These are phyloP conservation scores for Acanthopagrus latus DNA, from an alignment of 2,797 vertebrate species.

Conservation along the genomic window DNA sequence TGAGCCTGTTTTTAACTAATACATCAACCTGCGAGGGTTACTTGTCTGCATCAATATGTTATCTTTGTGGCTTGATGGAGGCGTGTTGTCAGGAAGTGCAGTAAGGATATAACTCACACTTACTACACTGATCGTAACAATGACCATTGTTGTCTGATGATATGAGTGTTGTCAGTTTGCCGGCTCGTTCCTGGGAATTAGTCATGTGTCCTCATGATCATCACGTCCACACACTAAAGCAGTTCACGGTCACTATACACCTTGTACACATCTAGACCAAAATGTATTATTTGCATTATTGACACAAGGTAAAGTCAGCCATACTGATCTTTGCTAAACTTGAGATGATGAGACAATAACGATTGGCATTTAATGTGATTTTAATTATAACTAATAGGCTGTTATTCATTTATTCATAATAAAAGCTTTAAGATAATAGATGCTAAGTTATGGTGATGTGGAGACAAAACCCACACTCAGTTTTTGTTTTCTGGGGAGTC, in stretches of 20 bases:
- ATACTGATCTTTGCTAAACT: neutral
- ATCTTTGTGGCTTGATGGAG: neutral
- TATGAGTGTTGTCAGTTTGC: neutral
- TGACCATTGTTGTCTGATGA: neutral
- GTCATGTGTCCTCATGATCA: no score
- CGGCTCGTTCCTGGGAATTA: neutral
- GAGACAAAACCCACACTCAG: neutral
- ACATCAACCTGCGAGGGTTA: no score
- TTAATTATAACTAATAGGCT: no score
- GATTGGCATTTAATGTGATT: neutral
- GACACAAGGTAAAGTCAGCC: neutral
- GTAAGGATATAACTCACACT: neutral
- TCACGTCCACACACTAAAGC: neutral
- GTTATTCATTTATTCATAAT: neutral
- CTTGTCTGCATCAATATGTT: neutral
- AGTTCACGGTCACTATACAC: neutral
- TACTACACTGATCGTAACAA: neutral
- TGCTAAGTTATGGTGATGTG: neutral
- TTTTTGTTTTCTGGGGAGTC: neutral
- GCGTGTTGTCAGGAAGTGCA: neutral
- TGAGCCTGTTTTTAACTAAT: neutral
- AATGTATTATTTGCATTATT: no score
- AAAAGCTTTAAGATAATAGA: neutral
- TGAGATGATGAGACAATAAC: neutral
- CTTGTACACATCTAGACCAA: neutral